These are phyloP conservation scores for Drosophila micromelanica DNA, from an alignment of 1,140 invertebrate species.

Conservation along the genomic window DNA sequence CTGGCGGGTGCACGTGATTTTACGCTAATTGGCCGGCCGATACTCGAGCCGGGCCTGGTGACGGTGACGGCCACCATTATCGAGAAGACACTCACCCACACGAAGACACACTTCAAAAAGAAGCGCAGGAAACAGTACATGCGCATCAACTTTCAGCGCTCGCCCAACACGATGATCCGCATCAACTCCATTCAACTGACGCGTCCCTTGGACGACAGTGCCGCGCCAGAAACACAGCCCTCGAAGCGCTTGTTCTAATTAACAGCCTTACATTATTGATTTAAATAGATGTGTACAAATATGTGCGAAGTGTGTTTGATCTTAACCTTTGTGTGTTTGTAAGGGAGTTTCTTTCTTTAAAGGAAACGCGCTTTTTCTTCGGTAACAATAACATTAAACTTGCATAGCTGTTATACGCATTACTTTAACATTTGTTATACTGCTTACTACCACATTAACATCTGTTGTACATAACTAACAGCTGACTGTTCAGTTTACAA, in stretches of 20 bases:
- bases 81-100: slow-evolving; percentile 94
- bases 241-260: slow-evolving; percentile 66
- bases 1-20: slow-evolving; percentile 94
- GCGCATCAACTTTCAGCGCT: slow-evolving; percentile 90
- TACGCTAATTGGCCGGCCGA: slow-evolving; percentile 92
- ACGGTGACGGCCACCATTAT: slow-evolving; percentile 93
- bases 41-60: slow-evolving; percentile 91
- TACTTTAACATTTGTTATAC: not conserved
- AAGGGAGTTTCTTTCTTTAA: too few relatives aligned
- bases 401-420: not conserved
- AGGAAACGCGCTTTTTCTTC: too few relatives aligned
- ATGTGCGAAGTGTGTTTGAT: not conserved
- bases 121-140: slow-evolving; percentile 91
- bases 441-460: not conserved
- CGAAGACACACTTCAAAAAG: slow-evolving; percentile 91
- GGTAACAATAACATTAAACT: not conserved
- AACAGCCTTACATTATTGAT: slow-evolving; percentile 19
- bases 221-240: slow-evolving; percentile 21
- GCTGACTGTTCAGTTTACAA: not conserved
- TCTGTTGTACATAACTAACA: not conserved
- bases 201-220: slow-evolving; percentile 55
- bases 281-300: slow-evolving; percentile 18
- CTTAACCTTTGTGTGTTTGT: not conserved
- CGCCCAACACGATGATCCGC: slow-evolving; percentile 89
- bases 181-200: slow-evolving; percentile 89